These are phyloP conservation scores for Phyllostomus hastatus DNA, from an alignment of 2,113 vertebrate genomes.

Conservation along the genomic window DNA sequence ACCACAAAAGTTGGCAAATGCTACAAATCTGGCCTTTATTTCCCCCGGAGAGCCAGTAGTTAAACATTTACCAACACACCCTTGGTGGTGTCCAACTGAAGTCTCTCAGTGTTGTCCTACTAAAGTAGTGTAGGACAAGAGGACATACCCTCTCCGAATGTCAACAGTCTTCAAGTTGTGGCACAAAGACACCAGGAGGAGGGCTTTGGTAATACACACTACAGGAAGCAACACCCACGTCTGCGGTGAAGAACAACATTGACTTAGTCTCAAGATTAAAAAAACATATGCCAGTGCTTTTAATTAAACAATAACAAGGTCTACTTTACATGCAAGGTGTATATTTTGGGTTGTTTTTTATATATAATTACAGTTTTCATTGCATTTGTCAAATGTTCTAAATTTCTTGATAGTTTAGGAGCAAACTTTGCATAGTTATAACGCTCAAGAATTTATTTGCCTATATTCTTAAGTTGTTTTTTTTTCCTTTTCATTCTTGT, in stretches of 20 bases:
- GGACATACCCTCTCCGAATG: neutral
- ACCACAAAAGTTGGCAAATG: constrained; percentile 26
- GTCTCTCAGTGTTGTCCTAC: neutral
- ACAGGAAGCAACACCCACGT: neutral
- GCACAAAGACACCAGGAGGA: neutral
- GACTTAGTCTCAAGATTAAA: neutral
- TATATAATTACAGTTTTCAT: neutral
- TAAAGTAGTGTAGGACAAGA: neutral
- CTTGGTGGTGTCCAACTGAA: neutral
- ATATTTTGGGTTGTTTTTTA: neutral
- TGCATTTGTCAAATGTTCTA: neutral
- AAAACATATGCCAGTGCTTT: neutral
- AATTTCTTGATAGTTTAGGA: neutral
- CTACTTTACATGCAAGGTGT: neutral
- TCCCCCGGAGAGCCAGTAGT: neutral
- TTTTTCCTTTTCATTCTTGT: neutral
- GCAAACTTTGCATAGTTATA: neutral
- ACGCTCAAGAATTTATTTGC: neutral
- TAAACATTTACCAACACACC: neutral
- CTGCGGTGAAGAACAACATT: neutral
- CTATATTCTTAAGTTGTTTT: neutral
- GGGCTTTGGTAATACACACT: neutral
- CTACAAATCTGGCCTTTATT: constrained; percentile 15
- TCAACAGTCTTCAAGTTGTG: neutral
- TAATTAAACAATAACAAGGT: neutral